These are phyloP conservation scores for Cyclopterus lumpus DNA, from an alignment of 2,797 vertebrate genomes.

Conservation along the genomic window DNA sequence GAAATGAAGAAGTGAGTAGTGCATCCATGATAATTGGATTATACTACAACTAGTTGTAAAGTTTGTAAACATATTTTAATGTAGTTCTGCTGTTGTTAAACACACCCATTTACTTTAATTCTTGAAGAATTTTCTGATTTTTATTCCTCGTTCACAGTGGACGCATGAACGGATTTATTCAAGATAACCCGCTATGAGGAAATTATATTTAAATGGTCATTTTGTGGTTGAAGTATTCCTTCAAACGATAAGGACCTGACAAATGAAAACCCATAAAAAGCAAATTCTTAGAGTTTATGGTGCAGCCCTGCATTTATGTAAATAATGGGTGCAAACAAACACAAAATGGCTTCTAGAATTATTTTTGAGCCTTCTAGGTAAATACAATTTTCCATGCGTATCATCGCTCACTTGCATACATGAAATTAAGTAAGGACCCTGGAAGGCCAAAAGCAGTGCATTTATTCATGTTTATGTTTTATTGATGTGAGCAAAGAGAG, in stretches of 20 bases:
- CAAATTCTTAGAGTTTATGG: constrained; percentile 49
- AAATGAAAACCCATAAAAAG: constrained; percentile 51
- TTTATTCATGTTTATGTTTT: constrained; percentile 87
- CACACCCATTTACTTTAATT: neutral
- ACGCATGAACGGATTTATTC: neutral
- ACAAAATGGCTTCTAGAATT: constrained; percentile 77
- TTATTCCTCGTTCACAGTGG: neutral
- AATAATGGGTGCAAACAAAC: constrained; percentile 74
- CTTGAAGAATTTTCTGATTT: neutral
- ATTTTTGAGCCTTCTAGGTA: constrained; percentile 80
- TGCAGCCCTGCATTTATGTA: constrained; percentile 72
- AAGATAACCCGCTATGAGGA: neutral
- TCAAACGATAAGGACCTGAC: neutral
- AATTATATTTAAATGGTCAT: neutral
- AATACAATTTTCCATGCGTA: constrained; percentile 82
- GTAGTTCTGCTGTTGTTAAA: neutral
- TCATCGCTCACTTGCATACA: constrained; percentile 82
- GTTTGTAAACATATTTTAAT: neutral
- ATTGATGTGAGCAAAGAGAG: constrained; percentile 85
- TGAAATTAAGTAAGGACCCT: constrained; percentile 84
- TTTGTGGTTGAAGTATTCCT: neutral
- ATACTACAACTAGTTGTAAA: neutral
- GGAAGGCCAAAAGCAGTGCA: constrained; percentile 82
- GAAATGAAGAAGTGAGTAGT: neutral
- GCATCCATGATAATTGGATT: neutral